These are phyloP conservation scores for Triplophysa yarkandensis DNA, from an alignment of 2,797 vertebrate genomes.

Conservation along the genomic window DNA sequence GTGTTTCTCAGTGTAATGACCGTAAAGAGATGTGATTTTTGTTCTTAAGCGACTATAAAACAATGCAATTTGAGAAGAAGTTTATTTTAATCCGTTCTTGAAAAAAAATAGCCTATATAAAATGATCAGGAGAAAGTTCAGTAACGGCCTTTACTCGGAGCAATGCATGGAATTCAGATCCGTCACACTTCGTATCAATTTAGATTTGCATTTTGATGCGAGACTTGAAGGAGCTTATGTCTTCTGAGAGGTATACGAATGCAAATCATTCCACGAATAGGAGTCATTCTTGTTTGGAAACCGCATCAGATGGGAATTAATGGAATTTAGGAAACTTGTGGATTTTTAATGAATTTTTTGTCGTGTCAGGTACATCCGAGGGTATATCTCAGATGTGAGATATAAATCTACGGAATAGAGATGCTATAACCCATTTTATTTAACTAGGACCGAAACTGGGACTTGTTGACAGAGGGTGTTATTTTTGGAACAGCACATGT, in stretches of 20 bases:
- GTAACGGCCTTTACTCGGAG: conserved; percentile 21
- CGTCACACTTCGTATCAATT: conserved; percentile 47
- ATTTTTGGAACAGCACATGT: too few species aligned
- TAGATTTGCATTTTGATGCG: conserved; percentile 61
- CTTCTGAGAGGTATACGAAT: conserved; percentile 56
- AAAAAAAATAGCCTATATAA: too few species aligned
- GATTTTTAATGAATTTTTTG: neutral
- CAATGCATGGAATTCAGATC: conserved; percentile 36
- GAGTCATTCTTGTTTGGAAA: conserved; percentile 37
- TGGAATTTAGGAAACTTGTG: conserved; percentile 32
- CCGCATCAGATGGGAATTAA: conserved; percentile 34
- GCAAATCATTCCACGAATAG: conserved; percentile 41
- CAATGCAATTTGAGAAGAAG: too few species aligned
- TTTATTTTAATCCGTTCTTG: too few species aligned
- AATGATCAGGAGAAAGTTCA: conserved; percentile 31
- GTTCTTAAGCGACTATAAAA: too few species aligned
- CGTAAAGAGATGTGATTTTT: neutral
- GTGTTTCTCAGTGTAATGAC: neutral
- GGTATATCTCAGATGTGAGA: neutral
- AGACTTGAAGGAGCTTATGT: conserved; percentile 38
- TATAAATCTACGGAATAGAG: too few species aligned
- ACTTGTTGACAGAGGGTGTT: too few species aligned
- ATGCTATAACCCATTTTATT: too few species aligned
- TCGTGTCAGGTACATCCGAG: neutral
- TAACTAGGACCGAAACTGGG: too few species aligned